A percentile compares a stretch with the other conserved stretches of the same genome.
These are phyloP conservation scores for Rafetus swinhoei DNA, from an alignment of 2,113 vertebrate genomes.

Conservation along the genomic window DNA sequence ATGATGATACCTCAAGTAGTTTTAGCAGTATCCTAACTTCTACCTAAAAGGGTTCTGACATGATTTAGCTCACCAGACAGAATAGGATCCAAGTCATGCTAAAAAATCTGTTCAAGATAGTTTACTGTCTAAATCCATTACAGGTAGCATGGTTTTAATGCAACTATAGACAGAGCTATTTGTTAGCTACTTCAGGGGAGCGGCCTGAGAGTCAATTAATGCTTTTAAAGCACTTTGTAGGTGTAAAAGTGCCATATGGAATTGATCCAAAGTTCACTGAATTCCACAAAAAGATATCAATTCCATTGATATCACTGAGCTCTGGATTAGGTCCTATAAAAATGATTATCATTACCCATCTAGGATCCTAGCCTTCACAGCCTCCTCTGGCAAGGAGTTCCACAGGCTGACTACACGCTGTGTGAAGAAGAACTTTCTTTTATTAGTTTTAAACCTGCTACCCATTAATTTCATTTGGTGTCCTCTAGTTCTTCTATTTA, in stretches of 20 bases:
- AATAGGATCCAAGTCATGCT: neutral
- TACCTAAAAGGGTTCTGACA: constrained; percentile 3
- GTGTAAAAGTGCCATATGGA: constrained; percentile 26
- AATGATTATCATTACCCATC: constrained; percentile 27
- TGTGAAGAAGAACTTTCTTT: too few species aligned
- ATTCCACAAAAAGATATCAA: neutral
- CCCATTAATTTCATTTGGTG: too few species aligned
- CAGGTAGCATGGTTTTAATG: constrained; percentile 25
- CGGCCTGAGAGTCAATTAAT: constrained; percentile 47
- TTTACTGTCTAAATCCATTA: neutral
- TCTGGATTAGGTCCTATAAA: constrained; percentile 16
- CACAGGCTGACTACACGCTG: too few species aligned
- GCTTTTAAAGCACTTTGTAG: constrained; percentile 30
- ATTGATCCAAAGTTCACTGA: constrained; percentile 15
- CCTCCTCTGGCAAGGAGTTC: too few species aligned
- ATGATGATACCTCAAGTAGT: neutral
- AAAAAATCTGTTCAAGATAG: neutral
- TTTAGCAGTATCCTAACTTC: neutral
- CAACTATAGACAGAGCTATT: neutral
- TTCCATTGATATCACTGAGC: constrained; percentile 14
- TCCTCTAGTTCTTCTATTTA: too few species aligned
- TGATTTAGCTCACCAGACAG: neutral
- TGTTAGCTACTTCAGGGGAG: neutral
- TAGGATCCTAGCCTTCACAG: too few species aligned
- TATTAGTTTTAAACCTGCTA: too few species aligned